phyloP scores from a whole-genome alignment of 1,140 invertebrate genomes.

The Zaprionus taronus region DNA sequence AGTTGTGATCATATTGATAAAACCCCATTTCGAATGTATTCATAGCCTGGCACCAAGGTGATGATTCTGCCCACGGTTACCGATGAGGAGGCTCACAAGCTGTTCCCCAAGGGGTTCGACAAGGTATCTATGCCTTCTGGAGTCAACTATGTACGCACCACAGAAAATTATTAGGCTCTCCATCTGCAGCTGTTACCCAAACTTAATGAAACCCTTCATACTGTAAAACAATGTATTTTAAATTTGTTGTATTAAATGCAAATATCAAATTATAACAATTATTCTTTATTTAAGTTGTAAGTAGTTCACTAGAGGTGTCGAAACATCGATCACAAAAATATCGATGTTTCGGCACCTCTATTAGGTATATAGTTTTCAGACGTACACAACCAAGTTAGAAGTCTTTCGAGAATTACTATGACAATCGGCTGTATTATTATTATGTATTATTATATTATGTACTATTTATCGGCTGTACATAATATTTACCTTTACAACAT shows the following conservation, averaged over 20 bases:
- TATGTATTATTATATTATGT: too few species aligned
- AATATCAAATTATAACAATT: background rate
- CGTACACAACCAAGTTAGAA: too few species aligned
- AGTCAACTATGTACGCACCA: slow-evolving; percentile 91
- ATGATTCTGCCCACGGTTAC: slow-evolving; percentile 92
- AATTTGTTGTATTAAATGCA: background rate
- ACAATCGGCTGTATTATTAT: too few species aligned
- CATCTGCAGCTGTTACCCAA: background rate
- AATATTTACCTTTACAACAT: too few species aligned
- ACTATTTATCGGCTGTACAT: too few species aligned
- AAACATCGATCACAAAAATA: too few species aligned
- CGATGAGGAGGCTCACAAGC: slow-evolving; percentile 88
- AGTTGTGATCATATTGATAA: background rate
- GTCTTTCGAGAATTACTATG: too few species aligned
- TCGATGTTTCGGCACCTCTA: too few species aligned
- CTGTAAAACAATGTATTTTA: background rate
- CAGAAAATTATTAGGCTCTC: slow-evolving; percentile 87
- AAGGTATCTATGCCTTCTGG: slow-evolving; percentile 91
- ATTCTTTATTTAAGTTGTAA: background rate
- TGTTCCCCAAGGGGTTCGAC: slow-evolving; percentile 91
- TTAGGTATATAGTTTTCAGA: too few species aligned
- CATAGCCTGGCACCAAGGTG: slow-evolving; percentile 90
- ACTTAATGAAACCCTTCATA: background rate
- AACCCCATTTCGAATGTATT: background rate
- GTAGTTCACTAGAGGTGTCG: too few species aligned